Evolutionary conservation across 2,797 vertebrate genomes (phyloP).

Genomic region (Sphaeramia orbicularis): DNA sequence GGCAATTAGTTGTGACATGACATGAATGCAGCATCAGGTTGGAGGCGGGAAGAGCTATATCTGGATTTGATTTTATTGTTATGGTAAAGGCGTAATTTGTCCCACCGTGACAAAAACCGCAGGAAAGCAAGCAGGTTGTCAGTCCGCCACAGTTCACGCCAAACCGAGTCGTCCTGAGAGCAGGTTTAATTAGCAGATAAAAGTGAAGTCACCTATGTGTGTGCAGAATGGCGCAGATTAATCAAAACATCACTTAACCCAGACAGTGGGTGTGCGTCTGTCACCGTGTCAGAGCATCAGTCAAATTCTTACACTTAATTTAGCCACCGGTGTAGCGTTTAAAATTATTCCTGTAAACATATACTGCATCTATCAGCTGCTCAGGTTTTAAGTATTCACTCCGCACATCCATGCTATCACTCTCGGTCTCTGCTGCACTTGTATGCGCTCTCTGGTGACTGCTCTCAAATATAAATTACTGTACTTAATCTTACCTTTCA

Average conservation of each 20-base stretch:
- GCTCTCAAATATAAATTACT: conserved; percentile 57
- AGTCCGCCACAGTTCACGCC: background rate
- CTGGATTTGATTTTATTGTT: conserved; percentile 1
- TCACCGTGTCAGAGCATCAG: background rate
- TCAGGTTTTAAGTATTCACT: conserved; percentile 7
- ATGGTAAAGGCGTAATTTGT: conserved; percentile 2
- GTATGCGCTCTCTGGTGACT: conserved; percentile 24
- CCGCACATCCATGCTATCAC: conserved; percentile 2
- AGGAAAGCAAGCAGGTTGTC: background rate
- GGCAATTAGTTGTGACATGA: too few relatives aligned
- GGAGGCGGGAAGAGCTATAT: background rate
- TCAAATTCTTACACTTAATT: background rate
- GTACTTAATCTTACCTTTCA: conserved; percentile 74
- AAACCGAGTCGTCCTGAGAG: background rate
- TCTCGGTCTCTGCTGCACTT: conserved; percentile 18
- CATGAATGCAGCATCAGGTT: background rate
- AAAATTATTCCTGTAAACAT: background rate
- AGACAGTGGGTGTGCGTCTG: background rate
- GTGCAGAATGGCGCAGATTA: background rate
- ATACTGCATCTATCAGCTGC: conserved; percentile 2
- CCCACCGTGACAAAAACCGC: background rate
- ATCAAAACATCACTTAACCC: conserved; percentile 1
- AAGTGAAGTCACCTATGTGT: background rate
- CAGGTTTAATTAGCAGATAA: background rate
- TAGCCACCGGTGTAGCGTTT: background rate